Percentiles rank a stretch among this genome's conserved stretches.
Conservation (phyloP, 2,797 vertebrate genomes). For the Nyctibius grandis region DNA sequence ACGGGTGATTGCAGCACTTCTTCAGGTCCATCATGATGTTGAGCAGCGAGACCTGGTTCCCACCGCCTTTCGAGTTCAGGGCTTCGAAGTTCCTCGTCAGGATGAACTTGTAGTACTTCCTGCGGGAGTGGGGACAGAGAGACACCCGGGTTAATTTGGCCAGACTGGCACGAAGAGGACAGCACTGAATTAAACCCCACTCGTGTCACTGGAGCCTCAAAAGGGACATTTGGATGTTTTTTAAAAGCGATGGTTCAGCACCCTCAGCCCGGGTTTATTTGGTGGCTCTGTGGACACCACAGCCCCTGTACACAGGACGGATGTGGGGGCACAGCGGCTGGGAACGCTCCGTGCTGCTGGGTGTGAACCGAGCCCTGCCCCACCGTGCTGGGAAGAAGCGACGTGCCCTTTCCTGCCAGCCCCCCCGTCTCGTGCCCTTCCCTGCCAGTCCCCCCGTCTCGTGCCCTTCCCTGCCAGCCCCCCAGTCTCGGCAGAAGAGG, state of each 20-base stretch:
- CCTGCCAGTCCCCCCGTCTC: neutral
- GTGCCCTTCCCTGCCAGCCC: neutral
- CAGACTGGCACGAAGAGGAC: neutral
- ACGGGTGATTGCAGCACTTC: constrained; percentile 98
- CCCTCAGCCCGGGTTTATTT: neutral
- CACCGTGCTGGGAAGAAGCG: rapidly evolving
- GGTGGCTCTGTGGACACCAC: rapidly evolving
- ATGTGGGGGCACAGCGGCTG: no score
- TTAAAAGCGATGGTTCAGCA: neutral
- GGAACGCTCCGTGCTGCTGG: neutral
- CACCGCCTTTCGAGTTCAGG: constrained; percentile 96
- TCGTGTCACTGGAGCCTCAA: rapidly evolving
- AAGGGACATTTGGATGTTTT: neutral
- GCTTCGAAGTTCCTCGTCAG: constrained; percentile 96
- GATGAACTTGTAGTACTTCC: constrained; percentile 99
- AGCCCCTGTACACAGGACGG: neutral
- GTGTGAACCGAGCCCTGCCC: neutral
- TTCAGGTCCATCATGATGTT: constrained; percentile 99
- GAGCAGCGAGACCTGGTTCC: constrained; percentile 96
- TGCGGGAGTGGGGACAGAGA: constrained; percentile 35
- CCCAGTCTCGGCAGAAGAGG: neutral
- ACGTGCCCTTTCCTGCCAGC: neutral
- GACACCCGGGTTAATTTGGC: rapidly evolving
- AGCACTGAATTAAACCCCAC: neutral
- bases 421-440: rapidly evolving